Evolutionary conservation across 2,113 vertebrate species (phyloP), one percentile per base, ranked within the genome.

Genomic region (Suncus etruscus): DNA sequence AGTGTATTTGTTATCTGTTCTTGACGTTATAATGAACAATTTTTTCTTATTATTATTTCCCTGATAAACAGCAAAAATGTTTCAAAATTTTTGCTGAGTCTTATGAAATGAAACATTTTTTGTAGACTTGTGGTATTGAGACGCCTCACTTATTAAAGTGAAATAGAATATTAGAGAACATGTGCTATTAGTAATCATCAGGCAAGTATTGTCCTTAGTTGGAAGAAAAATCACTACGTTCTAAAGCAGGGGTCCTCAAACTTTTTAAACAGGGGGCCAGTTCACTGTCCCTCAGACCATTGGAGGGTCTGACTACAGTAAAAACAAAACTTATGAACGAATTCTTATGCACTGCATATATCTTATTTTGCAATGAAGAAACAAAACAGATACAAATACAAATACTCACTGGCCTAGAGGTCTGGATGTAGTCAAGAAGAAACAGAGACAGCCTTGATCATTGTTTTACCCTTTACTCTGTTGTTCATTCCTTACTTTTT

Each of bases 51-150:
- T 82, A 32, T 79, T 61, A 9, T 86, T 54, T 83, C 47, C 76
- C 91, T 95, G 75, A 86, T 63, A 78, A 47, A 47, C 39, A 87
- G 25, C 22, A 91, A 29, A 78, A 61, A 10, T 47, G 12, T 50
- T 69, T 72, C 27, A 27, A 76, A 6, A 91, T 32, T 91, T 92
- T 95, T 82, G 65, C 25, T 89, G 22, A 32, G 27, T 94, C n/a
- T 77, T 65, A 69, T 1, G 3, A 92, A 75, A 25, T 87, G 8
- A 32, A 87, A 92, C 51, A 0, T 31, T 5, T 45, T 91, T 87
- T 80, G 77, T 45, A 68, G 20, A 87, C 25, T 84, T 73, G 25
- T 20, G 87, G 31, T 85, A 85, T 9, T 75, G 47, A 88, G 72
- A 87, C 85, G 12, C 16, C 58, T 88, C 76, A 16, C 12, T 47